phyloP scores from a whole-genome alignment of 35 echinoderm and acorn worm genomes.

The Ptychodera flava region DNA sequence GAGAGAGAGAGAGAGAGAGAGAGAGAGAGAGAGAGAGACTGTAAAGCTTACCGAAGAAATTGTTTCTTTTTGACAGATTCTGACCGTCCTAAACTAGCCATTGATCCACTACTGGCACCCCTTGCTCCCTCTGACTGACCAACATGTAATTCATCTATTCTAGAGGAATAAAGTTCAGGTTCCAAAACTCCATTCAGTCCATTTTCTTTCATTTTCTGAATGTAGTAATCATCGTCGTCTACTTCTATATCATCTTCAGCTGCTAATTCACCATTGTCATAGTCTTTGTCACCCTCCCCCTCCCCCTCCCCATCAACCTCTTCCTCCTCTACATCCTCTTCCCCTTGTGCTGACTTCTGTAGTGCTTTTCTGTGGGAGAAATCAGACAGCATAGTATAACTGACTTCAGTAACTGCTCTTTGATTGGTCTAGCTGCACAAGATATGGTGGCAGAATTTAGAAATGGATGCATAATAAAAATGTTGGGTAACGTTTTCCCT shows the following conservation, averaged over 20 bases:
- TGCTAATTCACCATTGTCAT: background rate
- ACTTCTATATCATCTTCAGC: conserved; percentile 3
- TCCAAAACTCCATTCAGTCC: background rate
- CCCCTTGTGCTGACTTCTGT: no score
- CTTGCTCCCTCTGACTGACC: background rate
- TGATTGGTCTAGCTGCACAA: no score
- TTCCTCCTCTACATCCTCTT: background rate
- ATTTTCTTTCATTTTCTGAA: background rate
- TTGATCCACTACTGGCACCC: background rate
- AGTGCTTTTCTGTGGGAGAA: no score
- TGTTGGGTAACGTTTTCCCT: no score
- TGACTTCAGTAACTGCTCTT: no score
- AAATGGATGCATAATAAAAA: no score
- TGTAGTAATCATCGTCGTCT: background rate
- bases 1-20: background rate
- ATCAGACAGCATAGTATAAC: no score
- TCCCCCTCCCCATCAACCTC: conserved; percentile 2
- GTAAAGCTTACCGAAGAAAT: background rate
- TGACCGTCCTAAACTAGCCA: background rate
- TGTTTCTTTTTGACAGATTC: background rate
- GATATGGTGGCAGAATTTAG: no score
- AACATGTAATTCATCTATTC: background rate
- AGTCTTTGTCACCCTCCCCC: background rate
- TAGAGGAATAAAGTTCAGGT: background rate
- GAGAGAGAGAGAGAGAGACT: background rate